Evolutionary conservation across 2,888 invertebrate species (phyloP), one percentile per base, ranked within the genome.

Genomic region (Polyommatus icarus): DNA sequence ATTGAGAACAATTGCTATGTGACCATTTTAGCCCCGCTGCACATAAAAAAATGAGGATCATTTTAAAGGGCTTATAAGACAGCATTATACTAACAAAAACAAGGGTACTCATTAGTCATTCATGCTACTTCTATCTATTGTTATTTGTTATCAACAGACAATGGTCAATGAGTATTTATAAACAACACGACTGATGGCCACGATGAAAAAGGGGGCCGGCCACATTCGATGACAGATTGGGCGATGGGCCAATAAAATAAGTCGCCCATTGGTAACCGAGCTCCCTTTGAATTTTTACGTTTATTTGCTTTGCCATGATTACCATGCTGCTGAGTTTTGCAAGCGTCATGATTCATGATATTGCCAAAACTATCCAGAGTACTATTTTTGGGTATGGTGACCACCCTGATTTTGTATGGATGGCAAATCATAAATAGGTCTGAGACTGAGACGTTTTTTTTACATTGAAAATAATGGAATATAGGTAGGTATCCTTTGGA

Each of bases 151-250:
- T 61, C 24, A 12, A 67, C 29, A 29, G 15, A 29, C 15, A 67
- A 67, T 67, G 29, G 67, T 67, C 67, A 67, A 67, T 29, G 67
- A 67, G 67, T 67, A 67, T 67, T 67, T 67, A 67, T 67, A 67
- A 29, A 67, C 61, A 67, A 67, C 15, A 32, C 15, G 29, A 24
- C 61, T 67, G 67, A 29, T 67, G 32, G 29, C 67, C 29, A 18
- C 67, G 32, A 29, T 29, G 67, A 67, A 67, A 67, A 32, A 29
- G 29, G 67, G 67, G 67, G 67, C 29, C 67, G 67, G 67, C 29
- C 67, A 67, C 15, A 67, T 32, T 15, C 29, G 67, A 15, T 67
- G 67, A 67, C 67, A 67, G 29, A 67, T 29, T 67, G 29, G 29
- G 67, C 67, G 18, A 29, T 12, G 5, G 29, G 67, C 67, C 67